Conservation (phyloP, 1,140 invertebrate species). For the Phymastichus coffea region DNA sequence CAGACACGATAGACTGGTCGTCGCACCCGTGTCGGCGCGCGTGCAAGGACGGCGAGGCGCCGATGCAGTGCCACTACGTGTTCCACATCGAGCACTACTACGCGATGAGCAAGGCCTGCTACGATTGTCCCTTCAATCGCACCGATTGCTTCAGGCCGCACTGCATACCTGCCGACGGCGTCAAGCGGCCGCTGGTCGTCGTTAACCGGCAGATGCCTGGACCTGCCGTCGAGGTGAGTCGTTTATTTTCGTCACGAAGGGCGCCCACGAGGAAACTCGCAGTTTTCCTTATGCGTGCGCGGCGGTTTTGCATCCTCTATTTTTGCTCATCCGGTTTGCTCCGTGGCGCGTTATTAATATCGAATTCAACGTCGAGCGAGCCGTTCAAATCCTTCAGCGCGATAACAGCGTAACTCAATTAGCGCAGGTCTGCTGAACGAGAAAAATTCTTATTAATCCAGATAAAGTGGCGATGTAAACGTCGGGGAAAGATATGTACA, state of each 20-base stretch:
- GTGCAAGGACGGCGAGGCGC: conserved; percentile 57
- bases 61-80: conserved; percentile 69
- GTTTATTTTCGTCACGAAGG: not conserved
- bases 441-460: too few relatives aligned
- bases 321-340: too few relatives aligned
- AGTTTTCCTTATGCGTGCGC: too few relatives aligned
- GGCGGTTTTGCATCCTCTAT: too few relatives aligned
- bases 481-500: too few relatives aligned
- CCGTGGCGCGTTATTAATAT: too few relatives aligned
- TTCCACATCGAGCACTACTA: conserved; percentile 78
- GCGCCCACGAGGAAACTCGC: too few relatives aligned
- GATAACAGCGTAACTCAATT: too few relatives aligned
- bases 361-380: too few relatives aligned
- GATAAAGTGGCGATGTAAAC: too few relatives aligned
- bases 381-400: too few relatives aligned
- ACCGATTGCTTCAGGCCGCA: conserved; percentile 76
- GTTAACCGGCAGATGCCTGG: conserved; percentile 87
- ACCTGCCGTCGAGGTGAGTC: conserved; percentile 73
- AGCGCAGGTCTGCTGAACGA: too few relatives aligned
- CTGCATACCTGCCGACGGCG: conserved; percentile 81
- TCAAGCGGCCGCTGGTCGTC: conserved; percentile 69
- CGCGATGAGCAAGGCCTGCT: conserved; percentile 86
- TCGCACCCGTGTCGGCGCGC: conserved; percentile 55
- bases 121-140: conserved; percentile 73
- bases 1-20: not conserved